phyloP scores from a whole-genome alignment of 1,140 invertebrate genomes.

The Solenopsis fugax region DNA sequence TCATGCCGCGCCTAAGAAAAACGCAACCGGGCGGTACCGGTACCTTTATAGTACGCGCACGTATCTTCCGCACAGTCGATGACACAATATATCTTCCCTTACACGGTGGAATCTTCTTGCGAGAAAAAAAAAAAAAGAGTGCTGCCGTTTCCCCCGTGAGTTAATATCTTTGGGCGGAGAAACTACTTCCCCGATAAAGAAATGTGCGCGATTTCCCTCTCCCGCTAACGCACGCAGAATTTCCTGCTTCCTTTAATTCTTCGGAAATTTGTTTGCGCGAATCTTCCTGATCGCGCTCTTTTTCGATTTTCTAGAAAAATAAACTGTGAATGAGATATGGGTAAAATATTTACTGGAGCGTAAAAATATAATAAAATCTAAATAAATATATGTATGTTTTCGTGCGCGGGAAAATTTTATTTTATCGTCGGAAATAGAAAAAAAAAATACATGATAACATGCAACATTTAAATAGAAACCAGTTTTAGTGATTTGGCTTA shows the following conservation, averaged over 20 bases:
- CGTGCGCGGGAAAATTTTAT: background rate
- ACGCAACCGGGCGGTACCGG: conserved; percentile 2
- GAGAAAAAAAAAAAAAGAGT: background rate
- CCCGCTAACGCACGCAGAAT: conserved; percentile 3
- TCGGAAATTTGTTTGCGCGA: background rate
- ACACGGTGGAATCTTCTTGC: background rate
- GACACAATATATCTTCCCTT: conserved; percentile 27
- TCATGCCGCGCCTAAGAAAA: conserved; percentile 16
- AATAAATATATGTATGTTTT: background rate
- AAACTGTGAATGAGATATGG: background rate
- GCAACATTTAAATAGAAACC: background rate
- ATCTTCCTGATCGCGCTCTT: background rate
- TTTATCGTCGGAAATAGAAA: background rate
- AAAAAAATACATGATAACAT: background rate
- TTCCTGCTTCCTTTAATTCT: background rate
- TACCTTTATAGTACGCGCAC: background rate
- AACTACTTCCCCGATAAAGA: background rate
- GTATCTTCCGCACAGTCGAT: conserved; percentile 24
- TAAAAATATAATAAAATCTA: conserved; percentile 6
- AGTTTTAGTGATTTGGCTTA: background rate
- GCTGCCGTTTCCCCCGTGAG: background rate
- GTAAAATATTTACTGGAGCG: conserved; percentile 8
- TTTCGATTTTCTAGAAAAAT: background rate
- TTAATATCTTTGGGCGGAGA: background rate
- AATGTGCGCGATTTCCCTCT: background rate